phyloP scores from a whole-genome alignment of 2,113 vertebrate genomes.

The Loxodonta africana region DNA sequence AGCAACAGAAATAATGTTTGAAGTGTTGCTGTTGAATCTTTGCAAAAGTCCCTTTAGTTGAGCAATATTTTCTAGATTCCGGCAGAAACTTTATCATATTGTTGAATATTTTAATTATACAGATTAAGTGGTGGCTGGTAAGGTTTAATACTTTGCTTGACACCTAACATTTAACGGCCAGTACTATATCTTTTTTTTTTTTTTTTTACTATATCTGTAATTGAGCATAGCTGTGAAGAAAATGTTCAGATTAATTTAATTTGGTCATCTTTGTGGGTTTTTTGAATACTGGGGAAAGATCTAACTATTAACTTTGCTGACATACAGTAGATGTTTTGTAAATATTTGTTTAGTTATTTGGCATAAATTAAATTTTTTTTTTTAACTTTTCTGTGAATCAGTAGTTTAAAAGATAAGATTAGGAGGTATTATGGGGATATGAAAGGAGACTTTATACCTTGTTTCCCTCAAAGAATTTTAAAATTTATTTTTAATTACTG shows the following conservation, averaged over 20 bases:
- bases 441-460: too few relatives aligned
- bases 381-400: conserved; percentile 32
- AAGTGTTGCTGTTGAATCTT: conserved; percentile 7
- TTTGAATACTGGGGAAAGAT: conserved; percentile 13
- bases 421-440: background rate
- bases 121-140: background rate
- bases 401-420: background rate
- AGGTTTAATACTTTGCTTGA: conserved; percentile 57
- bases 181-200: background rate
- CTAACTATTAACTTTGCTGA: background rate
- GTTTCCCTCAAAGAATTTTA: background rate
- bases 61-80: background rate
- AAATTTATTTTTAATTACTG: conserved; percentile 19
- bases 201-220: conserved; percentile 11
- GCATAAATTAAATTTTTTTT: conserved; percentile 16
- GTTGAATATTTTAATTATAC: conserved; percentile 51
- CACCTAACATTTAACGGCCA: conserved; percentile 34
- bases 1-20: background rate
- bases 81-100: background rate
- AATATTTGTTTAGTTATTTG: conserved; percentile 61
- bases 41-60: background rate
- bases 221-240: conserved; percentile 61
- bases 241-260: conserved; percentile 56
- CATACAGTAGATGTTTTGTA: conserved; percentile 37
- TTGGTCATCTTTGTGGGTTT: conserved; percentile 61